These are phyloP conservation scores for Phocides pigmalion DNA, from an alignment of 1,140 invertebrate species.

Conservation along the genomic window DNA sequence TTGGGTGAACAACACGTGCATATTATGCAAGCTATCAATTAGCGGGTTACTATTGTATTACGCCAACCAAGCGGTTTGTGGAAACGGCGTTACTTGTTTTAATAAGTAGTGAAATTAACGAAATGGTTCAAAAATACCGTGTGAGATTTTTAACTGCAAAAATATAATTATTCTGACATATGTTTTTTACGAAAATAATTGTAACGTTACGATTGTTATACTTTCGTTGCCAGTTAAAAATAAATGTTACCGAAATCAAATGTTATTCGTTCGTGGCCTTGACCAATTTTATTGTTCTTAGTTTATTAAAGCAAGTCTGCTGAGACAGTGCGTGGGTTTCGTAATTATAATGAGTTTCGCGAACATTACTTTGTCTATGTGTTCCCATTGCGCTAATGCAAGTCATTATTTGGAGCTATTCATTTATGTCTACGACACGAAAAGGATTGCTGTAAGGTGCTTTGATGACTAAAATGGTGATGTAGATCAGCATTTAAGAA, in stretches of 20 bases:
- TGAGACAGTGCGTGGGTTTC: constrained; percentile 34
- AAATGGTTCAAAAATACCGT: background rate
- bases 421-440: constrained; percentile 4
- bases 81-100: constrained; percentile 5
- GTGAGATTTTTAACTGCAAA: no score
- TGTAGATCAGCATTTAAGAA: background rate
- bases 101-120: constrained; percentile 20
- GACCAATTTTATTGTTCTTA: constrained; percentile 41
- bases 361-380: constrained; percentile 40
- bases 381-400: constrained; percentile 38
- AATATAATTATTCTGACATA: no score
- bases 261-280: constrained; percentile 30
- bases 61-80: constrained; percentile 41
- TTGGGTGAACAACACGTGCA: constrained; percentile 56
- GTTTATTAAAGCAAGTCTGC: constrained; percentile 31
- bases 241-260: constrained; percentile 20
- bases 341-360: constrained; percentile 47
- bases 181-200: constrained; percentile 10
- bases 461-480: background rate
- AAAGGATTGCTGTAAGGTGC: background rate
- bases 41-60: constrained; percentile 73
- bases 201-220: constrained; percentile 19
- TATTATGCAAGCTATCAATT: constrained; percentile 80
- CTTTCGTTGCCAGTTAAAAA: background rate
- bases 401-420: constrained; percentile 30